Percentiles rank a stretch among this genome's conserved stretches.
phyloP scores from a whole-genome alignment of 2,888 invertebrate species.

The Danaus chrysippus region DNA sequence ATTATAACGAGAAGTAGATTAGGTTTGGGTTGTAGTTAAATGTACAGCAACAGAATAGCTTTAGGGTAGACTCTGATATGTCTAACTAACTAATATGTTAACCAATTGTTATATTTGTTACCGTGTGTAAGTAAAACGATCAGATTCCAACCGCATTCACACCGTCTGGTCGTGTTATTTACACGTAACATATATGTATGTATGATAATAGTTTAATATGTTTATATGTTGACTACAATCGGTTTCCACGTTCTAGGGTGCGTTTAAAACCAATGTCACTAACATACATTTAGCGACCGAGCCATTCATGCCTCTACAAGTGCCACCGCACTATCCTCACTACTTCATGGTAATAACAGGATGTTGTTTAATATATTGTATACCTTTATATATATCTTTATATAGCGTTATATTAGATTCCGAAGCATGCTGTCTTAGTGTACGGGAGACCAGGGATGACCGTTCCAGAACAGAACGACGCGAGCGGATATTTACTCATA shows the following conservation, averaged over 20 bases:
- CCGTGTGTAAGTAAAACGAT: neutral
- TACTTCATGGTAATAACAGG: slow-evolving; percentile 14
- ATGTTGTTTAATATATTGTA: slow-evolving; percentile 4
- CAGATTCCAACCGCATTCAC: neutral
- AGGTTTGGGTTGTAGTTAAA: too few relatives aligned
- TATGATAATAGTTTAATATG: slow-evolving; percentile 1
- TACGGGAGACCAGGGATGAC: slow-evolving; percentile 17
- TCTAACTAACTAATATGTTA: too few relatives aligned
- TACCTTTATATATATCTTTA: slow-evolving; percentile 3
- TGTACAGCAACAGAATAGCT: too few relatives aligned
- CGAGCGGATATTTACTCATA: too few relatives aligned
- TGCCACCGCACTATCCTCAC: slow-evolving; percentile 7
- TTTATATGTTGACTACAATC: slow-evolving; percentile 7
- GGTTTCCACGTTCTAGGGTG: slow-evolving; percentile 19
- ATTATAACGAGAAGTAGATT: too few relatives aligned
- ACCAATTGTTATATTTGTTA: too few relatives aligned
- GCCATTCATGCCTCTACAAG: slow-evolving; percentile 12
- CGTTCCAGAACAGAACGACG: neutral
- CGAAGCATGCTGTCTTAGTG: slow-evolving; percentile 1
- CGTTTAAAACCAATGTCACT: slow-evolving; percentile 12
- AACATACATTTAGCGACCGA: slow-evolving; percentile 13
- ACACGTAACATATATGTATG: neutral
- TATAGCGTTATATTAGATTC: neutral
- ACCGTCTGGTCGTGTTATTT: neutral
- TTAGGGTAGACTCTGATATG: too few relatives aligned